These are phyloP conservation scores for Bombus turneri DNA, from an alignment of 1,140 invertebrate genomes.

Conservation along the genomic window DNA sequence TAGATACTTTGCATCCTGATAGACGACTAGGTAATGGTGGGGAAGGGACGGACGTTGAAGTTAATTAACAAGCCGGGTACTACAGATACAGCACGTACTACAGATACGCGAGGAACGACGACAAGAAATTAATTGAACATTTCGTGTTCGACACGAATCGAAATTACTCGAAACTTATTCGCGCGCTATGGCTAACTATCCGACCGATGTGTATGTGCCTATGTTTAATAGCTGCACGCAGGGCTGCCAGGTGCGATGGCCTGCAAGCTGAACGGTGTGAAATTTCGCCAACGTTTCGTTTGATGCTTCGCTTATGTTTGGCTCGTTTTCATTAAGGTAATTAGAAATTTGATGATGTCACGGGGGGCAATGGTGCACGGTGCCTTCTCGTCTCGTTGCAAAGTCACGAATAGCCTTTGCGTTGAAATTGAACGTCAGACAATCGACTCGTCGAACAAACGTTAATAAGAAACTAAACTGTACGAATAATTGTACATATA, in stretches of 20 bases:
- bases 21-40: conserved; percentile 23
- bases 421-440: conserved; percentile 25
- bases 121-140: conserved; percentile 63
- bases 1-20: conserved; percentile 65
- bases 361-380: not conserved
- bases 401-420: conserved; percentile 4
- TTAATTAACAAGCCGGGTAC: conserved; percentile 63
- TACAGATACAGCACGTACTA: not conserved
- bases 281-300: conserved; percentile 18
- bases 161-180: conserved; percentile 38
- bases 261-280: not conserved
- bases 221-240: not conserved
- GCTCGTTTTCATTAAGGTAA: not conserved
- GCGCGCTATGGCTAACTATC: not conserved
- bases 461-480: conserved; percentile 4
- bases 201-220: too few relatives aligned
- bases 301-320: conserved; percentile 8
- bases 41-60: conserved; percentile 32
- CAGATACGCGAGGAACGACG: conserved; percentile 18
- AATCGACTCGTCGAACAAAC: not conserved
- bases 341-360: conserved; percentile 21
- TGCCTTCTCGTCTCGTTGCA: not conserved
- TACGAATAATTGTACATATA: too few relatives aligned
- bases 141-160: conserved; percentile 34
- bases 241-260: not conserved